Percentiles rank a stretch among this genome's conserved stretches.
Evolutionary conservation across 2,113 vertebrate genomes (phyloP).

Genomic region (Chionomys nivalis): DNA sequence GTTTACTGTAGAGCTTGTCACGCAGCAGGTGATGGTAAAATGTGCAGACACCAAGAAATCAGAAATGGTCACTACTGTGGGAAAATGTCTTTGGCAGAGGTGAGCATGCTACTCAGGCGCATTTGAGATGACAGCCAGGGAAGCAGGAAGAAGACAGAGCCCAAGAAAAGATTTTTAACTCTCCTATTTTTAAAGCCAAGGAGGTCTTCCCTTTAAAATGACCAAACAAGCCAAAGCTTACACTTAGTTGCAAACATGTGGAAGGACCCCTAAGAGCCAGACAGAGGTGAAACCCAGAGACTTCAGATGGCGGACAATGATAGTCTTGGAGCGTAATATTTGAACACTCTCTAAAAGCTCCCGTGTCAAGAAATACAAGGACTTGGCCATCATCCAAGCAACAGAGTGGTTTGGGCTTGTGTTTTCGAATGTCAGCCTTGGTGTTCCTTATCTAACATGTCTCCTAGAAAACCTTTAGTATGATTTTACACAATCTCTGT

Average conservation of each 20-base stretch:
- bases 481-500: constrained; percentile 44
- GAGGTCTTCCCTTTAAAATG: not conserved
- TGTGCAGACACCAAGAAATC: not conserved
- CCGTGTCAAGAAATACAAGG: not conserved
- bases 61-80: not conserved
- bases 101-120: not conserved
- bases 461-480: not conserved
- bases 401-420: not conserved
- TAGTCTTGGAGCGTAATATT: not conserved
- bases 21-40: not conserved
- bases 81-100: not conserved
- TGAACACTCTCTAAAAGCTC: not conserved
- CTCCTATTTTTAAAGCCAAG: not conserved
- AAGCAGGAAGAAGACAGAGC: not conserved
- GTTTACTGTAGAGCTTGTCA: not conserved
- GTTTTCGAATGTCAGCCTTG: not conserved
- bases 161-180: not conserved
- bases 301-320: not conserved
- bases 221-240: not conserved
- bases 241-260: not conserved
- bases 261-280: not conserved
- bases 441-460: not conserved
- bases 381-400: not conserved
- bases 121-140: not conserved
- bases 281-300: not conserved